Conservation (phyloP, 2,797 vertebrate genomes). For the Vultur gryphus region DNA sequence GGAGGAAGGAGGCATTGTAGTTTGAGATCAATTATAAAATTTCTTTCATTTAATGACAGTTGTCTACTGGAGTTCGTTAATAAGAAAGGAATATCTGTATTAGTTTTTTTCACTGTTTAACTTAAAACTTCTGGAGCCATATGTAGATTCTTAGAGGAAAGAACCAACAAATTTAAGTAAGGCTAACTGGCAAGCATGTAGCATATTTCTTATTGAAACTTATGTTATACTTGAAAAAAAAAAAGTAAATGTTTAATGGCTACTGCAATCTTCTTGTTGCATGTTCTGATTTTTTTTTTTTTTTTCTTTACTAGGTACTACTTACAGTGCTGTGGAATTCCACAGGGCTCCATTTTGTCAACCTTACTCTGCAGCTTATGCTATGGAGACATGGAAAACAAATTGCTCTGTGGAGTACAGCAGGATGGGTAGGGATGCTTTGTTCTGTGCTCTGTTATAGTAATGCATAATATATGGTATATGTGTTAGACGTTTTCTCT, state of each 20-base stretch:
- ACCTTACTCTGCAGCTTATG: conserved; percentile 90
- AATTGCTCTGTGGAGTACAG: conserved; percentile 73
- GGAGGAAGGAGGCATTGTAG: not conserved
- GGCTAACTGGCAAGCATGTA: not conserved
- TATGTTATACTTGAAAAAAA: not conserved
- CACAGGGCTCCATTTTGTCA: conserved; percentile 90
- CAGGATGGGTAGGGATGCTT: conserved; percentile 78
- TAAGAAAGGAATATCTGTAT: not conserved
- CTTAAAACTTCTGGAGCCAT: not conserved
- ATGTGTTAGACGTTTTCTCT: not conserved
- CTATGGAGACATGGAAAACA: conserved; percentile 94
- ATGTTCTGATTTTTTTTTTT: not conserved
- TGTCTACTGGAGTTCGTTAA: not conserved
- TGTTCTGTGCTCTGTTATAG: not conserved
- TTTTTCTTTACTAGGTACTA: conserved; percentile 78
- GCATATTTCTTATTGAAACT: not conserved
- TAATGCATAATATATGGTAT: not conserved
- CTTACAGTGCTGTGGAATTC: conserved; percentile 85
- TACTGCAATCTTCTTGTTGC: not conserved
- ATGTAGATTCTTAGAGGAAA: not conserved
- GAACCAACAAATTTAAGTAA: not conserved
- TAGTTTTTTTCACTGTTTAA: not conserved
- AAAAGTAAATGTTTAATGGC: not conserved
- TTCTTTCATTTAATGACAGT: not conserved
- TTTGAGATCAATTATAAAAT: not conserved